Evolutionary conservation across 2,888 invertebrate genomes (phyloP), one percentile per base, ranked within the genome.

Genomic region (Anoplius nigerrimus): DNA sequence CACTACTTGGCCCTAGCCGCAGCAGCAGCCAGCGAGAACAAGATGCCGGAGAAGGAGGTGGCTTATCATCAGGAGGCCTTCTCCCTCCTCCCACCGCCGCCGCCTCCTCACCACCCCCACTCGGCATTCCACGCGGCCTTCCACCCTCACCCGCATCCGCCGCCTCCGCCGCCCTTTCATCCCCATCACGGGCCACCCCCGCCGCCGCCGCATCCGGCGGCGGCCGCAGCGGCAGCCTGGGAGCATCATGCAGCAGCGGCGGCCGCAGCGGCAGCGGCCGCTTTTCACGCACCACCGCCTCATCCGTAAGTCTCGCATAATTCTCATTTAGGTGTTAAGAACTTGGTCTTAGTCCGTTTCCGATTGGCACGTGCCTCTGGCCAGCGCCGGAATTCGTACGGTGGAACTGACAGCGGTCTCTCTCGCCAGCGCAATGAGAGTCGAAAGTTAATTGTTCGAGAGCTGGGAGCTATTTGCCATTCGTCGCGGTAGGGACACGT

Each of bases 181-280:
- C 84, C 86, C 21, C 87, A 86, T 72, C 87, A 86, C 66, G 86
- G 82, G 72, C 85, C 87, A n/a, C 86, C 78, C 67, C 84, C 63
- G 80, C 87, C 76, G 59, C 84, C 66, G 69, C 90, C 84, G 89
- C 91, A 81, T 89, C 91, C 81, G 74, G 86, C 86, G 2, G 91
- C 86, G 1, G 87, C 91, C 66, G 91, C 90, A 74, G 90, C 91
- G 87, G 91, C 87, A 87, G 91, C 89, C 87, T 91, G 88, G 92
- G 92, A 88, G 87, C 92, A 89, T 91, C 92, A 93, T 86, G 92
- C 92, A 91, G 89, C 91, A 84, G 92, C 91, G 92, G 87, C 93
- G 80, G 90, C 92, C 84, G 90, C 91, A 83, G 85, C 93, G 88
- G 78, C 78, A 18, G 90, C 92, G 89, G 91, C 91, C 88, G 88